Conservation (phyloP, 2,113 vertebrate species). For the Eublepharis macularius region DNA sequence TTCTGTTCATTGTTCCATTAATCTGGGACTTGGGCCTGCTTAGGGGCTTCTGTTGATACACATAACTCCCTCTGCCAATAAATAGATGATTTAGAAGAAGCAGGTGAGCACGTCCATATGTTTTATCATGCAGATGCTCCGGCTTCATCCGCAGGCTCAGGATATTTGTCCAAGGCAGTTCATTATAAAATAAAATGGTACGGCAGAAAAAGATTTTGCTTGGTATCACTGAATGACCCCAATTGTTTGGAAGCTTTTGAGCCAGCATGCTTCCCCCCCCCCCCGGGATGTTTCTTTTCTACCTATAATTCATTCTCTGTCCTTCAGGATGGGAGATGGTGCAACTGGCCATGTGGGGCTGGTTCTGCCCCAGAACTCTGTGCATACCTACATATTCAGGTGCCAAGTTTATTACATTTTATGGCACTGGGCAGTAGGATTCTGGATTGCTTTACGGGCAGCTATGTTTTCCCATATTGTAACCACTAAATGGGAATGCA, state of each 20-base stretch:
- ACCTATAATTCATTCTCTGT: neutral
- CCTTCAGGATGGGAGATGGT: neutral
- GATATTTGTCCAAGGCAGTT: constrained; percentile 6
- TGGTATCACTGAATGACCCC: neutral
- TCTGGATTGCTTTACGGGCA: too few species aligned
- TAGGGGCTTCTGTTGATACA: neutral
- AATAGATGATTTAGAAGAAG: constrained; percentile 36
- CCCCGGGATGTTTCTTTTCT: neutral
- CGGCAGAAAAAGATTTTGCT: neutral
- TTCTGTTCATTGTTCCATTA: neutral
- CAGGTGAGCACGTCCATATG: neutral
- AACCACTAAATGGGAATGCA: neutral
- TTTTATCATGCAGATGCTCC: neutral
- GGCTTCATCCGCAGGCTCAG: neutral
- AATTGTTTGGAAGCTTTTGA: neutral
- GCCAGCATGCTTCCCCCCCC: neutral
- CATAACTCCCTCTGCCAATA: constrained; percentile 2
- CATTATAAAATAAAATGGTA: neutral
- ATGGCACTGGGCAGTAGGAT: neutral
- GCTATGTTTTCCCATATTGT: too few species aligned
- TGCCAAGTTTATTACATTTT: neutral
- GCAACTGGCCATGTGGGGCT: neutral
- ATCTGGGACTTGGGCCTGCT: constrained; percentile 23
- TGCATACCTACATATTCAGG: neutral
- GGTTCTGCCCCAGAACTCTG: neutral